Base-by-base conservation (phyloP, 2,113 vertebrate species). In the Istiophorus platypterus region DNA sequence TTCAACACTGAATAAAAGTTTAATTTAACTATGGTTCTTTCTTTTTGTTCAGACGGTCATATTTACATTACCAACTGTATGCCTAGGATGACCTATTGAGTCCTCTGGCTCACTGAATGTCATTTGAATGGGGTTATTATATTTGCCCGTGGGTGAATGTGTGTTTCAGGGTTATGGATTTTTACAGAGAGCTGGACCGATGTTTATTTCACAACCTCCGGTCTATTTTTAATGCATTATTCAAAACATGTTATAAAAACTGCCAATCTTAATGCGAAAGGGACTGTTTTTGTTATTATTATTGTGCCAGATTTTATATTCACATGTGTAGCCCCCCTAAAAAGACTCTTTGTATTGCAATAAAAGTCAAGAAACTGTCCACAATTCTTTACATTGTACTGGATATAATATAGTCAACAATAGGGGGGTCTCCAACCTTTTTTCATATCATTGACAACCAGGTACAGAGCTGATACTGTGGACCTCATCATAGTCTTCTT, bases 191-290 rank as follows among this genome's bases (percentile, higher is more conserved):
- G 66, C 27, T 59, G 69, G 59, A 72, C 61, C 83, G 76, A 78
- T 89, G 66, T 84, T 90, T 90, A 81, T 90, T 87, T 83, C 37
- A 57, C 65, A 64, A 74, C 73, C 76, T 61, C 42, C 10, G 64
- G 76, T 86, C 70, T 58, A 65, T 85, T 84, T 84, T 86, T 61
- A 72, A 92, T 89, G 73, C 80, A 91, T 90, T 89, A 90, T 91
- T 91, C 80, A 91, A 63, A 80, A 79, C 22, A 13, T 72, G 52
- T 56, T 58, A 77, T 84, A 81, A 78, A 85, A 77, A 72, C 69
- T 71, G 67, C 47, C 57, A 22, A 76, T 74, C 54, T 75, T 59
- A 78, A 75, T 73, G 29, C 58, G 75, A 20, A 9, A 52, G 17
- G 42, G 45, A 56, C 47, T 75, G 79, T 80, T 88, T 85, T 77